Percentiles rank a stretch among this genome's conserved stretches.
These are phyloP conservation scores for Addax nasomaculatus DNA, from an alignment of 2,113 vertebrate genomes.

Conservation along the genomic window DNA sequence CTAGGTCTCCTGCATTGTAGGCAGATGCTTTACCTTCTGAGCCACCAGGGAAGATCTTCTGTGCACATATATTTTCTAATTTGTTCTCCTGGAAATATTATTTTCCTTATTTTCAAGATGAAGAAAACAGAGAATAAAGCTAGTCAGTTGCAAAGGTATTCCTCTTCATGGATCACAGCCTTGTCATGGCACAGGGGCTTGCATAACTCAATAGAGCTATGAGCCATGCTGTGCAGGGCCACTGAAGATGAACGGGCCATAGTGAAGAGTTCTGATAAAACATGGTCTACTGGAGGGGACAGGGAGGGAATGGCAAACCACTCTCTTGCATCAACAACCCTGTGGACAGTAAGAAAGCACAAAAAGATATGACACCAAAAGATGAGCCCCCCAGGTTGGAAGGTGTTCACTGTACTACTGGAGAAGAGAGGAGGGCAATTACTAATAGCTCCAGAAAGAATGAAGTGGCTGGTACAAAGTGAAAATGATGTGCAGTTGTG, in stretches of 20 bases:
- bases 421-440: background rate
- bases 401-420: background rate
- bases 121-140: background rate
- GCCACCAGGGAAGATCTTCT: background rate
- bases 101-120: background rate
- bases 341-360: background rate
- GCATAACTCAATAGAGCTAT: background rate
- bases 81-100: background rate
- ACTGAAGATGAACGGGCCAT: background rate
- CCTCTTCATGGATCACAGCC: background rate
- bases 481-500: background rate
- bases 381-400: background rate
- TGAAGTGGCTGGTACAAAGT: background rate
- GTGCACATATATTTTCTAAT: background rate
- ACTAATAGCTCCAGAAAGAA: background rate
- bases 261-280: background rate
- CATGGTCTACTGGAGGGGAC: background rate
- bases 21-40: background rate
- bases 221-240: background rate
- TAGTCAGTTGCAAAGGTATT: background rate
- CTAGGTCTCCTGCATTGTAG: background rate
- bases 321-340: accelerated
- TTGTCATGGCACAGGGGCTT: background rate
- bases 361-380: background rate
- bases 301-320: background rate